phyloP scores from a whole-genome alignment of 1,140 invertebrate genomes.

The Drosophila ambigua region DNA sequence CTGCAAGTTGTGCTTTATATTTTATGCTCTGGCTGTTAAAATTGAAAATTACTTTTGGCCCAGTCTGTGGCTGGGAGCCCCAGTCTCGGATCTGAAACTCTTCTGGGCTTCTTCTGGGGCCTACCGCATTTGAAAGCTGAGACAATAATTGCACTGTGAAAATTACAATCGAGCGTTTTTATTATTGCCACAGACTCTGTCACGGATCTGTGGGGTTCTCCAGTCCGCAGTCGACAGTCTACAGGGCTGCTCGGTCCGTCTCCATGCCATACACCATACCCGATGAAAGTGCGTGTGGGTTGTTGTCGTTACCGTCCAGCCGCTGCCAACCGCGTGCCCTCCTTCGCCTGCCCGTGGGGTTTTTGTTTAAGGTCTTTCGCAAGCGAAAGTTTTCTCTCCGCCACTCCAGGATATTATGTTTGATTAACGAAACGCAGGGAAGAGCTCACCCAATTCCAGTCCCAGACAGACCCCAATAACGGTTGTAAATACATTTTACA shows the following conservation, averaged over 20 bases:
- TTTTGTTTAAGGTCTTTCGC: constrained; percentile 29
- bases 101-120: constrained; percentile 20
- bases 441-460: constrained; percentile 20
- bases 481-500: constrained; percentile 55
- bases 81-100: neutral
- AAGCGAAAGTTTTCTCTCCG: constrained; percentile 62
- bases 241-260: neutral
- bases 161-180: constrained; percentile 79
- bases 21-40: constrained; percentile 77
- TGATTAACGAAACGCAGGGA: constrained; percentile 55
- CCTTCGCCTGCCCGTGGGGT: constrained; percentile 48
- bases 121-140: constrained; percentile 78
- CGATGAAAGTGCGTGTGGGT: constrained; percentile 73
- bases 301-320: constrained; percentile 28
- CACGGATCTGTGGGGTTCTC: constrained; percentile 37
- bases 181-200: constrained; percentile 46
- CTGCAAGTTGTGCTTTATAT: constrained; percentile 61
- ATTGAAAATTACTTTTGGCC: constrained; percentile 78
- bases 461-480: constrained; percentile 27
- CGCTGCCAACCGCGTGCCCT: too few relatives aligned
- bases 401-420: constrained; percentile 43
- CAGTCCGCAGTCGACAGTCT: too few relatives aligned
- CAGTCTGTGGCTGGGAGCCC: constrained; percentile 4
- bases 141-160: constrained; percentile 76
- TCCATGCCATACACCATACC: constrained; percentile 1